Evolutionary conservation across 2,797 vertebrate species (phyloP).

Genomic region (Acanthis flammea): DNA sequence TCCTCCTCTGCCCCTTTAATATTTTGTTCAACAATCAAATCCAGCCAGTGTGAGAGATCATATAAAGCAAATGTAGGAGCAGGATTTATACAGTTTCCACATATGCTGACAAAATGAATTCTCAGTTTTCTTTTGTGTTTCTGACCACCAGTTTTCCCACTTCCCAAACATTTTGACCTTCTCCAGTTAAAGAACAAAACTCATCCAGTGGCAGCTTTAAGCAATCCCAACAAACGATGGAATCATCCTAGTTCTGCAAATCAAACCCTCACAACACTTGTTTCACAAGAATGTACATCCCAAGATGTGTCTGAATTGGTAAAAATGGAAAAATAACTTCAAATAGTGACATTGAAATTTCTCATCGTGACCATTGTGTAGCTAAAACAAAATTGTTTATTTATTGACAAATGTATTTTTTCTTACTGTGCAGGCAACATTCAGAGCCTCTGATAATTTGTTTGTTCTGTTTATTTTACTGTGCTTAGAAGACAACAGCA

Average conservation of each 20-base stretch:
- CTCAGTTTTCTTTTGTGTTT: background rate
- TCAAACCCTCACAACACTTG: background rate
- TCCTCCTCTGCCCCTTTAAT: background rate
- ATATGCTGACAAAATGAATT: background rate
- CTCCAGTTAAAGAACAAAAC: background rate
- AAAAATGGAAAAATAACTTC: background rate
- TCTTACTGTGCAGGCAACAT: background rate
- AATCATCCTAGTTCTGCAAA: background rate
- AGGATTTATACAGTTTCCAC: background rate
- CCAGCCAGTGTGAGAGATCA: background rate
- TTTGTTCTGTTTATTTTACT: background rate
- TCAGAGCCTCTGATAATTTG: background rate
- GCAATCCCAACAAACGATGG: fast-evolving
- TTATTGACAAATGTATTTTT: background rate
- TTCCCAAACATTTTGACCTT: background rate
- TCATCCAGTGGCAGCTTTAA: background rate
- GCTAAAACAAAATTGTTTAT: background rate
- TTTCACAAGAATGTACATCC: background rate
- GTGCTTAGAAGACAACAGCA: background rate
- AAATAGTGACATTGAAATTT: background rate
- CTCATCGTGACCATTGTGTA: fast-evolving
- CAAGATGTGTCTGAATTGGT: background rate
- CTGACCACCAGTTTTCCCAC: background rate
- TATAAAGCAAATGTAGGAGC: background rate
- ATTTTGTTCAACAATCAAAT: background rate